Base-by-base conservation (phyloP, 2,797 vertebrate genomes). In the Caiman crocodilus region DNA sequence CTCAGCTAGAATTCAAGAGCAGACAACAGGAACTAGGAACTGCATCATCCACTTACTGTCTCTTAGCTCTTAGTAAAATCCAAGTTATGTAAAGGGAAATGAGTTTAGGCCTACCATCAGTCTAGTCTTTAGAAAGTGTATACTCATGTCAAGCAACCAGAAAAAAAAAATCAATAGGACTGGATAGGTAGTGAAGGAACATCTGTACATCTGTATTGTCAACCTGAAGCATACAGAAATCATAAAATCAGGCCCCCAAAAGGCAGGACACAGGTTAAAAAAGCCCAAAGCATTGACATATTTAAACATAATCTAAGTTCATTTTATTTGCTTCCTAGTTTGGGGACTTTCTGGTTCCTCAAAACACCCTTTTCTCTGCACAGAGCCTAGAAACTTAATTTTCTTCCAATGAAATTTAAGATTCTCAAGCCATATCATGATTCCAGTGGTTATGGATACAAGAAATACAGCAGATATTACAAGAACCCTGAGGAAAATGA, bases 161-260 rank as follows among this genome's bases (percentile, higher is more conserved):
- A 17, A 77, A 59, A 87, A 87, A 87, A 63, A 30, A 87, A 79
- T 12, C 26, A 80, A 61, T 1, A 28, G 55, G 57, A 63, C 76
- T 91, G 35, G 35, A 56, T 92, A 84, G 4, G 3, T 15, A 87
- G 55, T 59, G 64, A 87, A 91, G 83, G 56, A 88, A 85, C 83
- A 94, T 13, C 3, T 81, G 76, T 88, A 85, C 83, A 94, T 13
- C 3, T 81, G 76, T 88, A 61, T 1, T 73, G 10, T 60, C 28
- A 84, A 1, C 30, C 85, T 79, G 59, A 57, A 90, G 90, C 89
- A 85, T 6, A 0, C 7, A 84, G 50, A 92, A 90, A 5, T 64
- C 71, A 57, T 79, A 74, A 93, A 35, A 91, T 92, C 63, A 30
- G 42, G 28, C 21, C 71, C 81, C 18, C 71, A 89, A 94, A 96